Base-by-base conservation (phyloP, 2,888 invertebrate genomes). In the Dastarcus helophoroides region DNA sequence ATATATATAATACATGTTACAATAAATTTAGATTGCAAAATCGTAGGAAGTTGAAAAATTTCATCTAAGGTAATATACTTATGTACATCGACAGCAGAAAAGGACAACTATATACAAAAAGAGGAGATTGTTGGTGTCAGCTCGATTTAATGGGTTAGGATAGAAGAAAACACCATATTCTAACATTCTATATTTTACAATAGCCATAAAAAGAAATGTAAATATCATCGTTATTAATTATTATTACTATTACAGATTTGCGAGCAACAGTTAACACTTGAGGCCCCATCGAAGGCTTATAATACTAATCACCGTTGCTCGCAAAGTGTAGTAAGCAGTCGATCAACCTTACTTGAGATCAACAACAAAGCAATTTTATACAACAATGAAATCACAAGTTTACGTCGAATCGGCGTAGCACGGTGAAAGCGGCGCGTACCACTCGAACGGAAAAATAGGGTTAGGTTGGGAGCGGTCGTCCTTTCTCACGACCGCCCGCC, bases 351-450 rank as follows among this genome's bases (percentile, higher is more conserved):
- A 53, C 43, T 54, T 54, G 56, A 56, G 55, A 56, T 56, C 56
- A 56, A 56, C 53, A 50, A 55, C 44, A 54, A 53, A 54, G 54
- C 54, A 54, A 50, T 36, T 52, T 53, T 54, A 53, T 53, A 53
- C 51, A 53, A 52, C 50, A 42, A 49, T 50, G 46, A 48, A 54
- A 55, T 55, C 51, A 55, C 51, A 54, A 53, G 44, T 48, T 51
- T 48, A 47, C 44, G 33, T 29, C 33, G 30, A 33, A 22, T 29
- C 11, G 6, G 23, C 29, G 31, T 29, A 36, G 35, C 31, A 15
- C 19, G 32, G 29, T 35, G 35, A 35, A 35, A 27, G 32, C 26
- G 23, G 21, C 19, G 26, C 23, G 14, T 22, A 16, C 17, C 21
- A 22, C 26, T 22, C 24, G 14, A 29, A 33, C 28, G 25, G 25